Evolutionary conservation across 2,797 vertebrate genomes (phyloP).

Genomic region (Gymnothorax reevesii): DNA sequence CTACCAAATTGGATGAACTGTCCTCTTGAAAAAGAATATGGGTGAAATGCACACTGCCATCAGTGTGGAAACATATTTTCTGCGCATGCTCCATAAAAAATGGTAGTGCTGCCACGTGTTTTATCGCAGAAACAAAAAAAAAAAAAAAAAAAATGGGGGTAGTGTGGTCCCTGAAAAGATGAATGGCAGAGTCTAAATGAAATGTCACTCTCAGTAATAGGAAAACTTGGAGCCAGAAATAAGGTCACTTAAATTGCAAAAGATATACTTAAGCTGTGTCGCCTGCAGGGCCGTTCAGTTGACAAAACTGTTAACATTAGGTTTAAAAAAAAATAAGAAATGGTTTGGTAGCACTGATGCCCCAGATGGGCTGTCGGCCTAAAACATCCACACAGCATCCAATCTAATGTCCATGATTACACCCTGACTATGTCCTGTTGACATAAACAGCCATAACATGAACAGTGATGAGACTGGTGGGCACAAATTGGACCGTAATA

Average conservation of each 20-base stretch:
- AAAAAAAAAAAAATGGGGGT: slow-evolving; percentile 36
- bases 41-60: slow-evolving; percentile 5
- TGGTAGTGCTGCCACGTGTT: slow-evolving; percentile 24
- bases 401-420: slow-evolving; percentile 18
- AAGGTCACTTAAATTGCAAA: slow-evolving; percentile 75
- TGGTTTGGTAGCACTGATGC: slow-evolving; percentile 19
- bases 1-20: too few species aligned
- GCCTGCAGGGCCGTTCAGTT: slow-evolving; percentile 61
- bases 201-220: slow-evolving; percentile 76
- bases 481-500: slow-evolving; percentile 1
- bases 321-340: slow-evolving; percentile 56
- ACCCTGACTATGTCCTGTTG: neutral
- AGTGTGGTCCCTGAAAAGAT: slow-evolving; percentile 61
- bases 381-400: slow-evolving; percentile 20
- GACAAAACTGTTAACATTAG: slow-evolving; percentile 73
- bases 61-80: neutral
- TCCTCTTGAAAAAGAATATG: neutral
- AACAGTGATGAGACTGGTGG: slow-evolving; percentile 3
- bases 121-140: slow-evolving; percentile 27
- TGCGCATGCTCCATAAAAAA: slow-evolving; percentile 22
- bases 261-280: slow-evolving; percentile 70
- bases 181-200: slow-evolving; percentile 76
- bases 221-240: slow-evolving; percentile 67
- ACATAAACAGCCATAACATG: neutral
- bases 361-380: slow-evolving; percentile 33